Evolutionary conservation across 2,888 invertebrate genomes (phyloP), one percentile per base, ranked within the genome.

Genomic region (Pherbina coryleti): DNA sequence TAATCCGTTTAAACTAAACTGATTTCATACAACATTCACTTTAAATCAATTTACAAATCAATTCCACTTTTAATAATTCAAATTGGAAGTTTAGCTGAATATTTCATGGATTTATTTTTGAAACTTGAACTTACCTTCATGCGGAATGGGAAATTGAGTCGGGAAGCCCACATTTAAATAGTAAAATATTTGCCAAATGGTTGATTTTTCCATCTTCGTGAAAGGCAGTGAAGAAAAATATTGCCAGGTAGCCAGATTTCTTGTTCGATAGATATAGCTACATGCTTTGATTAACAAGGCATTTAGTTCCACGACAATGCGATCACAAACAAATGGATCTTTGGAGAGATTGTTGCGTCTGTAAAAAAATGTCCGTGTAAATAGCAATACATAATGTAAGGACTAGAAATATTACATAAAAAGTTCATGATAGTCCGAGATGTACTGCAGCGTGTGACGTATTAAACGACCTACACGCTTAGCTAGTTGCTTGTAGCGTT

Each of bases 151-250:
- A 62, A 86, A 77, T 73, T 91, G 90, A 14, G 86, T 85, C 51
- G 89, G 89, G 83, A 93, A 92, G 0, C 91, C 92, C 67, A 91
- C 89, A 82, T 93, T 93, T 5, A 94, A 87, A 83, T 92, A 92
- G 83, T 92, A 92, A 86, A 92, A 93, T 77, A 94, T 90, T 84
- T 92, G 92, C 94, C 94, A 94, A n/a, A 93, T 85, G 5, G 92
- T 91, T 69, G 90, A 88, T 0, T 91, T 85, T 11, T 93, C 92
- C 37, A 94, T 91, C 67, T 91, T 90, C 79, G 91, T 90, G 84
- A 93, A 95, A 0, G 96, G 95, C 82, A 95, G 91, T 25, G 94
- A 93, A 17, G 95, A 94, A 82, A 96, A 92, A 90, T 95, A 96
- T 87, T 96, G 95, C 94, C 95, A 95, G 2, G 95, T 93, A 9